Base-by-base conservation (phyloP, 37 sponge, comb jelly and placozoan genomes). In the Geodia barretti region DNA sequence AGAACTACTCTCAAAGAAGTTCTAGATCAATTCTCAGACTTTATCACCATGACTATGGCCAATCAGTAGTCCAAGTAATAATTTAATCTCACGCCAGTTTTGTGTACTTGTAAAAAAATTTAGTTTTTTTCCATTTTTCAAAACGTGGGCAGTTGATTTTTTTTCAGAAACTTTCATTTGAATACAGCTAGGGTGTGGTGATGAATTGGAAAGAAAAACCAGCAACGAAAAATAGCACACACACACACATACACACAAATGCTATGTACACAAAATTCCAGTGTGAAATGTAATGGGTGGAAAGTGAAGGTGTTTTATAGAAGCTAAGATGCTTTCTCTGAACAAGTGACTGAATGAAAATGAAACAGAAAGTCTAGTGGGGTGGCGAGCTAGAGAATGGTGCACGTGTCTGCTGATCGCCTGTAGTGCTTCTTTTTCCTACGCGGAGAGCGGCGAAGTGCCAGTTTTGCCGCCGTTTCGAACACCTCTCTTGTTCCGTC, bases 21-120 rank as follows among this genome's bases (percentile, higher is more conserved):
- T 28, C 69, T 94, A 2, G 8, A 14, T 35, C 81, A 88, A 43
- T 94, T 88, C 62, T 69, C 92, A 37, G 85, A 83, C 41, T 68
- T 89, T 2, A 61, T 88, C 26, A 33, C n/a, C n/a, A n/a, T n/a
- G n/a, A n/a, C n/a, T n/a, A n/a, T n/a, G n/a, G n/a, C 9, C 31
- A 0, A 38, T 38, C 39, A 21, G 73, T 72, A n/a, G 19, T 59
- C 14, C 60, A 59, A 21, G 60, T 59, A 20, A 59, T 59, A 59
- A 59, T 59, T 59, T 59, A 59, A 59, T 59, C 20, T 21, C 19
- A n/a, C n/a, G n/a, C n/a, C n/a, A n/a, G n/a, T n/a, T n/a, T n/a
- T n/a, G 14, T 59, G 60, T 21, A 14, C 20, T 59, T 59, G 20
- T 59, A 21, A 32, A 33, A 5, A 19, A 7, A 64, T 64, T 64